phyloP scores from a whole-genome alignment of 2,888 invertebrate genomes.

The Synanthedon andrenaeformis region DNA sequence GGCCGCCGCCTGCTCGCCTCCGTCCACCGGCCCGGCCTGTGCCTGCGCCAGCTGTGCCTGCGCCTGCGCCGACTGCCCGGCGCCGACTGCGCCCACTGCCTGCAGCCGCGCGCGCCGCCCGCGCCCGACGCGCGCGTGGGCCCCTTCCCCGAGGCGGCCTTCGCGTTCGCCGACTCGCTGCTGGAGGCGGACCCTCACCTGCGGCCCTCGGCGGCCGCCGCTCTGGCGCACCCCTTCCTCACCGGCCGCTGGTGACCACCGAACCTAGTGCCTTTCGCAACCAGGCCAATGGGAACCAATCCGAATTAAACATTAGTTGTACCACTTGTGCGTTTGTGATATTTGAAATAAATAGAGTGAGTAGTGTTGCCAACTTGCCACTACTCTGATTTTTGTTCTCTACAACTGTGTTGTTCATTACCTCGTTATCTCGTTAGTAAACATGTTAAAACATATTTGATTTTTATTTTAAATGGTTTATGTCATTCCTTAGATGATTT shows the following conservation, averaged over 20 bases:
- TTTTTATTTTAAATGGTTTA: no score
- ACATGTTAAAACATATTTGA: no score
- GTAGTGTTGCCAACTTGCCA: no score
- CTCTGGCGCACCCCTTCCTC: conserved; percentile 83
- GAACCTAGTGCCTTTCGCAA: background rate
- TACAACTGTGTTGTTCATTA: no score
- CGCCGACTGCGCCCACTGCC: conserved; percentile 12
- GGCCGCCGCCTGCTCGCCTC: conserved; percentile 47
- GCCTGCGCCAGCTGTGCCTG: conserved; percentile 37
- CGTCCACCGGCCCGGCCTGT: conserved; percentile 30
- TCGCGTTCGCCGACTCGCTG: conserved; percentile 76
- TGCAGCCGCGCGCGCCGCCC: conserved; percentile 5
- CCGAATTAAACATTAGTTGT: no score
- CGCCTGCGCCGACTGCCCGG: conserved; percentile 22
- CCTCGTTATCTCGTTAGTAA: no score
- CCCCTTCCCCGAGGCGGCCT: conserved; percentile 78
- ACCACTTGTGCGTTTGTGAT: no score
- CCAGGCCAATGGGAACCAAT: no score
- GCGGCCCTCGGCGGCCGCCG: conserved; percentile 79
- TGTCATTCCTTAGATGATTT: no score
- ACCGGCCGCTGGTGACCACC: conserved; percentile 1
- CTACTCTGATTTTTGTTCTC: no score
- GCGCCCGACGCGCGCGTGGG: conserved; percentile 2
- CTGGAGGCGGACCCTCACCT: conserved; percentile 83
- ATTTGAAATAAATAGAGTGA: no score